phyloP scores from a whole-genome alignment of 92 coral and sea anemone genomes.

The Porites evermanni region DNA sequence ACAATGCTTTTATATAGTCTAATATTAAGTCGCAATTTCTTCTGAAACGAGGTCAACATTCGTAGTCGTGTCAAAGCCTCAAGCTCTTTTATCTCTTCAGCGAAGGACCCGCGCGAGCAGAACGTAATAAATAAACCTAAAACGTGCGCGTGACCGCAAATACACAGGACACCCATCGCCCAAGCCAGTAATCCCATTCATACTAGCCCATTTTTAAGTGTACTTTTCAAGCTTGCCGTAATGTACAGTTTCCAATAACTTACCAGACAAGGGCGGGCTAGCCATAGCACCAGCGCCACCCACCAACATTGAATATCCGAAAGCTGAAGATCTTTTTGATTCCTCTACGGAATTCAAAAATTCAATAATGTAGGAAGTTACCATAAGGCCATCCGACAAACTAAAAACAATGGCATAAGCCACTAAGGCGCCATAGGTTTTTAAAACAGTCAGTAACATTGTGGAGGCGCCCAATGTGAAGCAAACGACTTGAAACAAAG shows the following conservation, averaged over 20 bases:
- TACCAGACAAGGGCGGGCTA: conserved; percentile 28
- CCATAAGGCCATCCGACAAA: conserved; percentile 22
- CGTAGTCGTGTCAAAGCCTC: no score
- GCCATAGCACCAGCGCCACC: neutral
- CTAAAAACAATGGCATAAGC: conserved; percentile 9
- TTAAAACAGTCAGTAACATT: conserved; percentile 9
- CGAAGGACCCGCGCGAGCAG: no score
- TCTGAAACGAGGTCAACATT: no score
- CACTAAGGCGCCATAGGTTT: neutral
- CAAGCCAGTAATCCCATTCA: no score
- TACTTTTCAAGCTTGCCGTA: no score
- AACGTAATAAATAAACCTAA: no score
- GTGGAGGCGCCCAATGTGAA: conserved; percentile 19
- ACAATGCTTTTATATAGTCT: no score
- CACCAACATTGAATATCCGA: neutral
- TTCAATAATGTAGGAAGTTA: conserved; percentile 11
- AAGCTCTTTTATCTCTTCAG: no score
- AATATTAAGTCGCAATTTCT: no score
- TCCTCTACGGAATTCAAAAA: conserved; percentile 18
- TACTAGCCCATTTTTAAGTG: no score
- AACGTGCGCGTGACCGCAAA: no score
- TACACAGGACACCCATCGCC: no score
- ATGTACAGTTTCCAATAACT: neutral
- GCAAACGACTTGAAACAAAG: conserved; percentile 31
- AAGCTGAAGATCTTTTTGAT: neutral